Conservation (phyloP, 1,140 invertebrate genomes). For the Meloidogyne floridensis region DNA sequence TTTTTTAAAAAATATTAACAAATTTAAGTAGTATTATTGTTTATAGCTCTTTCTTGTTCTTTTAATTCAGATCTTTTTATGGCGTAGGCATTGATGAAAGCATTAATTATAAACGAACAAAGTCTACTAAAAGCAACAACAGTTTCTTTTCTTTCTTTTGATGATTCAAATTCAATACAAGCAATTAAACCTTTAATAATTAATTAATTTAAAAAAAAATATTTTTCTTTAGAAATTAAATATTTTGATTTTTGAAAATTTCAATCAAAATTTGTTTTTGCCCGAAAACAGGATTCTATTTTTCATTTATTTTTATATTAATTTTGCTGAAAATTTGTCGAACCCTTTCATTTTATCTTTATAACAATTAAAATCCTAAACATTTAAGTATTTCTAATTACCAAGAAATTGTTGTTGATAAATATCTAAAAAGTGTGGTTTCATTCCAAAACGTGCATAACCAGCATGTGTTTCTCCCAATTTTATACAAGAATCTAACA, state of each 20-base stretch:
- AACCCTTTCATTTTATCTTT: too few relatives aligned
- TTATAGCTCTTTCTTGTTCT: not conserved
- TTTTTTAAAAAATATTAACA: not conserved
- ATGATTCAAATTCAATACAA: constrained; percentile 10
- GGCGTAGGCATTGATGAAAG: constrained; percentile 9
- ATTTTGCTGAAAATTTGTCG: not conserved
- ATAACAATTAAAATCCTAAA: too few relatives aligned
- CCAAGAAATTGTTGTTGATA: constrained; percentile 58
- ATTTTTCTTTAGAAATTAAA: not conserved
- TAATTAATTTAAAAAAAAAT: not conserved
- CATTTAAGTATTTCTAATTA: not conserved
- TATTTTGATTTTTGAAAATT: not conserved
- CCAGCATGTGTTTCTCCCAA: constrained; percentile 52
- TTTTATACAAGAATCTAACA: constrained; percentile 34
- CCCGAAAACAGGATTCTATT: too few relatives aligned
- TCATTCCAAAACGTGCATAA: constrained; percentile 56
- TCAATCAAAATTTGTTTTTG: too few relatives aligned
- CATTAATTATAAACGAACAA: constrained; percentile 5
- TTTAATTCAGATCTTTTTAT: constrained; percentile 3
- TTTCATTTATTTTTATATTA: too few relatives aligned
- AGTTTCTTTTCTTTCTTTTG: constrained; percentile 14
- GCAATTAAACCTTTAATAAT: constrained; percentile 14
- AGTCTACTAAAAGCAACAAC: constrained; percentile 15
- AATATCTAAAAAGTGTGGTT: constrained; percentile 60
- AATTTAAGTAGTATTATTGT: not conserved